Evolutionary conservation across 2,888 invertebrate species (phyloP).

Genomic region (Polietes domitor): DNA sequence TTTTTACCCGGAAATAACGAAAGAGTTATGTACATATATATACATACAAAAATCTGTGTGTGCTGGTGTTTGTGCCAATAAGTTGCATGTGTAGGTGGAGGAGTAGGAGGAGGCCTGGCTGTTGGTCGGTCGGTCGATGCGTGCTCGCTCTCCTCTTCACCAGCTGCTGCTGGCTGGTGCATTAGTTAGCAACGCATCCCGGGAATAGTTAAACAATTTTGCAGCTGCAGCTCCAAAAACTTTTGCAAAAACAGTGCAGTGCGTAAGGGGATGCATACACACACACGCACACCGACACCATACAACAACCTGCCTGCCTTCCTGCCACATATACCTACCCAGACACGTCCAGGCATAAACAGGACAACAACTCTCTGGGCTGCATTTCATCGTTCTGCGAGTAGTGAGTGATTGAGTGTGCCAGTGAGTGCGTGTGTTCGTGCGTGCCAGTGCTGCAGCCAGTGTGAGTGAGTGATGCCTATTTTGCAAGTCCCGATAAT

Average conservation of each 20-base stretch:
- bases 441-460: not conserved
- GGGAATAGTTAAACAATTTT: constrained; percentile 58
- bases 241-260: constrained; percentile 8
- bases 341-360: constrained; percentile 2
- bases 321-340: too few relatives aligned
- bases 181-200: constrained; percentile 60
- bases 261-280: not conserved
- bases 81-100: constrained; percentile 17
- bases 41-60: too few relatives aligned
- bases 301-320: too few relatives aligned
- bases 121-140: not conserved
- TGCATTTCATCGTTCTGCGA: constrained; percentile 18
- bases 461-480: not conserved
- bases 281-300: not conserved
- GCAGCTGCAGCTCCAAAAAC: constrained; percentile 20
- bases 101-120: too few relatives aligned
- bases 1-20: constrained; percentile 41
- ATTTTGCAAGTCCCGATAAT: constrained; percentile 8
- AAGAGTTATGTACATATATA: constrained; percentile 42
- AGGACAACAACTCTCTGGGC: not conserved
- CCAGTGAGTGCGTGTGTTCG: constrained; percentile 48
- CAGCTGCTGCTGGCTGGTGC: constrained; percentile 16
- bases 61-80: not conserved
- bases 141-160: not conserved
- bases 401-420: constrained; percentile 30